These are phyloP conservation scores for Aldabrachelys gigantea DNA, from an alignment of 2,113 vertebrate species.

Conservation along the genomic window DNA sequence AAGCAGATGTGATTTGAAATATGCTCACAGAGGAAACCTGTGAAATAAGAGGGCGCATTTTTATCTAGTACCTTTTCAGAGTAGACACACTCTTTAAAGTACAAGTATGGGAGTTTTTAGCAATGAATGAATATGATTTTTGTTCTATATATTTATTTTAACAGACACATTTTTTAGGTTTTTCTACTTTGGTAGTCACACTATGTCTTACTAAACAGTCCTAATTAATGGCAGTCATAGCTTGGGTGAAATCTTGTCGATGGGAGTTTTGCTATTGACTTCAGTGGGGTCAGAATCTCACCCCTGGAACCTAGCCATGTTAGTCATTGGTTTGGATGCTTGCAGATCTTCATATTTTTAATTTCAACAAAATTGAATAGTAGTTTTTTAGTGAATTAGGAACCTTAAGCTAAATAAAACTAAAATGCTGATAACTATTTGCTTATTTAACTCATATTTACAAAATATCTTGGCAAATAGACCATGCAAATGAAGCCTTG, in stretches of 20 bases:
- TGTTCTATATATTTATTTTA: background rate
- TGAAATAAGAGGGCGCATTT: background rate
- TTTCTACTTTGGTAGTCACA: background rate
- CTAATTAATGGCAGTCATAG: background rate
- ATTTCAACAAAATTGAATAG: background rate
- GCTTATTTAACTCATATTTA: background rate
- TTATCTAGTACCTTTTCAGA: background rate
- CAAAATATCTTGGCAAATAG: background rate
- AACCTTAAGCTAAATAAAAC: background rate
- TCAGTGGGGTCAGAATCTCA: background rate
- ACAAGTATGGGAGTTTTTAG: background rate
- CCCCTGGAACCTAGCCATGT: background rate
- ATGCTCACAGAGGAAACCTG: background rate
- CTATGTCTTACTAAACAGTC: background rate
- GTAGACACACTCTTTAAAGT: background rate
- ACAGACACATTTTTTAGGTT: background rate
- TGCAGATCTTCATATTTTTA: background rate
- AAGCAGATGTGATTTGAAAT: background rate
- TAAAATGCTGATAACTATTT: background rate
- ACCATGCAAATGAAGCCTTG: background rate
- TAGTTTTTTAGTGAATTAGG: background rate
- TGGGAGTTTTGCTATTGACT: background rate
- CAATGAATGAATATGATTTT: background rate
- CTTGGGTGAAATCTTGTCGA: background rate
- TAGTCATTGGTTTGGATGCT: background rate